A percentile compares a stretch with the other conserved stretches of the same genome.
Conservation (phyloP, 1,140 invertebrate genomes). For the Hypsibius dujardini region DNA sequence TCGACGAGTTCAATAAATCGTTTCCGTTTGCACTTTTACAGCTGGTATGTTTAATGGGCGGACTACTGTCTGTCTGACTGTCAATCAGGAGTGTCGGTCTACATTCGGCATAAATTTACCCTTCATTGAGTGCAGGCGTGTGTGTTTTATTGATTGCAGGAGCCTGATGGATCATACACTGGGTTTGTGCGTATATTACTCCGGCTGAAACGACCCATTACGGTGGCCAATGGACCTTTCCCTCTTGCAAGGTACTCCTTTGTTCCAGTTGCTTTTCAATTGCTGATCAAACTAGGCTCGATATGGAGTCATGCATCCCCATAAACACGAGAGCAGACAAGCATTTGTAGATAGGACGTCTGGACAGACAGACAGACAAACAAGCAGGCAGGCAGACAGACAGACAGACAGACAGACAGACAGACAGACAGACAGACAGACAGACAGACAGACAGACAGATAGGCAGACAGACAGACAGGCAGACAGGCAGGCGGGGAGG, state of each 20-base stretch:
- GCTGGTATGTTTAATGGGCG: not conserved
- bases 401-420: too few species aligned
- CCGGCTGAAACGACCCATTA: conserved; percentile 11
- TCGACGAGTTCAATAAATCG: conserved; percentile 15
- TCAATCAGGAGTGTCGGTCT: not conserved
- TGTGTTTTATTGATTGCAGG: not conserved
- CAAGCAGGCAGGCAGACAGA: too few species aligned
- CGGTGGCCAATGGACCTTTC: conserved; percentile 12
- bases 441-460: too few species aligned
- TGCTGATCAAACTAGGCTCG: too few species aligned
- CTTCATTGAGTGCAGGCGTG: not conserved
- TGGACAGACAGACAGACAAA: too few species aligned
- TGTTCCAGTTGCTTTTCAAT: too few species aligned
- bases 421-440: too few species aligned
- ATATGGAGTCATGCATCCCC: too few species aligned
- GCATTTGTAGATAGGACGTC: too few species aligned
- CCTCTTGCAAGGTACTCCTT: not conserved
- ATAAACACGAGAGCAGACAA: too few species aligned
- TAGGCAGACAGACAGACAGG: too few species aligned
- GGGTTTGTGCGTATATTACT: conserved; percentile 2
- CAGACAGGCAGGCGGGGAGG: too few species aligned
- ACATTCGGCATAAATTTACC: not conserved
- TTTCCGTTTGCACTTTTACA: conserved; percentile 11
- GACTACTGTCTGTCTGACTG: not conserved
- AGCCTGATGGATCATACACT: not conserved